These are phyloP conservation scores for Halisarca cf. caerulea DNA, from an alignment of 37 sponge, comb jelly and placozoan species.

Conservation along the genomic window DNA sequence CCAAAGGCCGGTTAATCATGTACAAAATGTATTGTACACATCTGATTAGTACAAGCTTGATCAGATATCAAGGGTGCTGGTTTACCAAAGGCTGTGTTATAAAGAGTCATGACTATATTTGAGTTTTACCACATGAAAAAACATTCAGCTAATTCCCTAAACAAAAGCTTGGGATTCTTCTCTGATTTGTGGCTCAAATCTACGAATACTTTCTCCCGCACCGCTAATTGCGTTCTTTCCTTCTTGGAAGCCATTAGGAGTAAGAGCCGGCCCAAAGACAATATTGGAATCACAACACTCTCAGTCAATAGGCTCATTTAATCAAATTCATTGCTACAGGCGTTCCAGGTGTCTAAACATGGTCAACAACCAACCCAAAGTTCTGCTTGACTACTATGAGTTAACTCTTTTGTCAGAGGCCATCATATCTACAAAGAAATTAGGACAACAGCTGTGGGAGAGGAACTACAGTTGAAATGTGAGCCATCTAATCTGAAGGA, in stretches of 20 bases:
- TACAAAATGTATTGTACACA: too few relatives aligned
- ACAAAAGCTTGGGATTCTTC: background rate
- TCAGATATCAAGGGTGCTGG: too few relatives aligned
- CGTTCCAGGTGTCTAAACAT: too few relatives aligned
- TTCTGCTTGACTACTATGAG: background rate
- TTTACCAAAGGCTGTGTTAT: too few relatives aligned
- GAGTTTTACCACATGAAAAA: constrained; percentile 13
- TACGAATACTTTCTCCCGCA: constrained; percentile 15
- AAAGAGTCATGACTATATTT: too few relatives aligned
- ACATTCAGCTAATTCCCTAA: constrained; percentile 10
- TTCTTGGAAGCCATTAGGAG: too few relatives aligned
- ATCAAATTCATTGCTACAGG: too few relatives aligned
- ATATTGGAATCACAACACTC: too few relatives aligned
- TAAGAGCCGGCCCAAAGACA: background rate
- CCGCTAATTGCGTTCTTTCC: background rate
- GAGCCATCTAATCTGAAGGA: background rate
- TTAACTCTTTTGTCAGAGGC: background rate
- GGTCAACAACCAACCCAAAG: background rate
- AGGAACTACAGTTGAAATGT: background rate
- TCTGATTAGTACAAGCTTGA: too few relatives aligned
- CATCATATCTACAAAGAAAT: background rate
- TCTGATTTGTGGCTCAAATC: background rate
- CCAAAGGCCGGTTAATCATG: too few relatives aligned
- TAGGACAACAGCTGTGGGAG: background rate
- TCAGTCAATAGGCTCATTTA: too few relatives aligned